phyloP scores from a whole-genome alignment of 1,140 invertebrate genomes.

The Drosophila novamexicana region DNA sequence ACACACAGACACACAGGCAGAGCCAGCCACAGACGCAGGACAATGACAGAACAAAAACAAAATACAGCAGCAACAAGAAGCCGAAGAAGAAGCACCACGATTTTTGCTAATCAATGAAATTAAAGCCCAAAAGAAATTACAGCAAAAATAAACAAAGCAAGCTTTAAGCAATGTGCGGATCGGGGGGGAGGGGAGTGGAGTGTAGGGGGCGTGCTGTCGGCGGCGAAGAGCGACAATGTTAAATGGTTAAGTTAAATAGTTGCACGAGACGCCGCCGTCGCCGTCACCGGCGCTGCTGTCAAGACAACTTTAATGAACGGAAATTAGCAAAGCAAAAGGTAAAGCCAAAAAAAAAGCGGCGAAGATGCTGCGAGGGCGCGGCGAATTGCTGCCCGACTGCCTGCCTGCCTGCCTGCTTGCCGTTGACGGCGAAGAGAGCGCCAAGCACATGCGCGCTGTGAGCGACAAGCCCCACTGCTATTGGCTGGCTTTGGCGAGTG shows the following conservation, averaged over 20 bases:
- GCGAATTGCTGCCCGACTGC: slow-evolving; percentile 35
- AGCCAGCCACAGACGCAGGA: slow-evolving; percentile 19
- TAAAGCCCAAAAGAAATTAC: slow-evolving; percentile 66
- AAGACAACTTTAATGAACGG: slow-evolving; percentile 82
- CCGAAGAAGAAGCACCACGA: slow-evolving; percentile 22
- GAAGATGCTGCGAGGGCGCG: slow-evolving; percentile 52
- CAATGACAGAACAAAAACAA: slow-evolving; percentile 73
- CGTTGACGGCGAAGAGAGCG: slow-evolving; percentile 40
- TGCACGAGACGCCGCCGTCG: slow-evolving; percentile 48
- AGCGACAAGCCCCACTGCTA: slow-evolving; percentile 59
- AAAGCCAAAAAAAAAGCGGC: slow-evolving; percentile 45
- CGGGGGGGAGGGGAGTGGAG: background rate
- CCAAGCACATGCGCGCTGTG: slow-evolving; percentile 53
- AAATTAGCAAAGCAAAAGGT: slow-evolving; percentile 80
- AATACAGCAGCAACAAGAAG: slow-evolving; percentile 41
- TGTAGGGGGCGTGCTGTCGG: background rate
- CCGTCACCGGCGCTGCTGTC: background rate
- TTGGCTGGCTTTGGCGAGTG: slow-evolving; percentile 39
- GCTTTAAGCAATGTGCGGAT: slow-evolving; percentile 11
- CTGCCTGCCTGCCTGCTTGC: no score
- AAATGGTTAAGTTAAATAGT: slow-evolving; percentile 52
- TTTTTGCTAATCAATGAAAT: slow-evolving; percentile 83
- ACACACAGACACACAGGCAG: slow-evolving; percentile 21
- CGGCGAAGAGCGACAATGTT: slow-evolving; percentile 27
- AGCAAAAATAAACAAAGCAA: slow-evolving; percentile 28